Evolutionary conservation across 1,140 invertebrate genomes (phyloP).

Genomic region (Ips nitidus): DNA sequence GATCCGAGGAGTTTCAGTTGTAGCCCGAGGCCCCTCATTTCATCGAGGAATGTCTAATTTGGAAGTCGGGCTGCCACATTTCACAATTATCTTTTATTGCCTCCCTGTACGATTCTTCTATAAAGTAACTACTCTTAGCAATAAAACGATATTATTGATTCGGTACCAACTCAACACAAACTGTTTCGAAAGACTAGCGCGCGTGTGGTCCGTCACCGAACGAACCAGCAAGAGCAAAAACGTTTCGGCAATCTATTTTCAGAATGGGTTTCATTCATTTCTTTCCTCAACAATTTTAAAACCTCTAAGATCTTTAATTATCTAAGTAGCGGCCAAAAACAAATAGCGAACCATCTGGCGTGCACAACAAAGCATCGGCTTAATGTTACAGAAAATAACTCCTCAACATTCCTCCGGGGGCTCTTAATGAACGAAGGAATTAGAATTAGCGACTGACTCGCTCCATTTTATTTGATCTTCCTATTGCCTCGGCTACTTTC

Average conservation of each 20-base stretch:
- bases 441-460: slow-evolving; percentile 31
- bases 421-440: slow-evolving; percentile 35
- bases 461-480: slow-evolving; percentile 25
- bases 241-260: slow-evolving; percentile 21
- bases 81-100: slow-evolving; percentile 19
- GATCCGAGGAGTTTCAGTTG: slow-evolving; percentile 11
- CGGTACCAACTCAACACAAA: not conserved
- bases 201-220: slow-evolving; percentile 5
- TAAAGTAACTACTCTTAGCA: not conserved
- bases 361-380: slow-evolving; percentile 29
- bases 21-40: slow-evolving; percentile 2
- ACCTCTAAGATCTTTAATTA: slow-evolving; percentile 34
- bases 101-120: not conserved
- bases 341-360: slow-evolving; percentile 32
- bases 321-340: slow-evolving; percentile 34
- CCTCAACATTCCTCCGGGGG: slow-evolving; percentile 29
- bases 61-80: slow-evolving; percentile 4
- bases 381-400: slow-evolving; percentile 36
- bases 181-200: no score
- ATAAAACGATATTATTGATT: not conserved
- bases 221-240: not conserved
- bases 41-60: slow-evolving; percentile 19
- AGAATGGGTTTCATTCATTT: slow-evolving; percentile 23
- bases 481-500: slow-evolving; percentile 12
- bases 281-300: slow-evolving; percentile 32